A percentile compares a stretch with the other conserved stretches of the same genome.
phyloP scores from a whole-genome alignment of 2,113 vertebrate species.

The Neolamprologus tretocephalus region DNA sequence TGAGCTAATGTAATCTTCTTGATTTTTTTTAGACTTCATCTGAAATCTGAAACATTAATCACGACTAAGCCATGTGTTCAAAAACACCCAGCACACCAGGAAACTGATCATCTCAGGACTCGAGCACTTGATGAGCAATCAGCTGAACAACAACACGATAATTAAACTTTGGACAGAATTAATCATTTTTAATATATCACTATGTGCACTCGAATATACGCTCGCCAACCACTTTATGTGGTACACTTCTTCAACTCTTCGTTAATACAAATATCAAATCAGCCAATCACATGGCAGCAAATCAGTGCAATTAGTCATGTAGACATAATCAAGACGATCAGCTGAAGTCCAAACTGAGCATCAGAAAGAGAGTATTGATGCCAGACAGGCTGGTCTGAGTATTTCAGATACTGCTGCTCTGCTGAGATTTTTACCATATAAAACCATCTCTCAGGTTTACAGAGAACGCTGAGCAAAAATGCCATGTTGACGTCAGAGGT shows the following conservation, averaged over 20 bases:
- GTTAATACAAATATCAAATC: background rate
- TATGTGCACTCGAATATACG: background rate
- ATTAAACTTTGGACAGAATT: background rate
- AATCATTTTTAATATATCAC: background rate
- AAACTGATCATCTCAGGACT: background rate
- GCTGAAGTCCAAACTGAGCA: background rate
- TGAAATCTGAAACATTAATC: background rate
- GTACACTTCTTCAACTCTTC: background rate
- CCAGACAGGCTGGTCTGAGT: background rate
- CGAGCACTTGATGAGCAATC: background rate
- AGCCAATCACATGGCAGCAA: background rate
- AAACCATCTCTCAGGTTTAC: background rate
- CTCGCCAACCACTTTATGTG: background rate
- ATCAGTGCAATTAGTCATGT: background rate
- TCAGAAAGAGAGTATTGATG: background rate
- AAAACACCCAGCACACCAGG: background rate
- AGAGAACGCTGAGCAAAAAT: background rate
- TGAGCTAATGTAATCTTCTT: background rate
- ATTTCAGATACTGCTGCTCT: background rate
- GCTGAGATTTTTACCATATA: background rate
- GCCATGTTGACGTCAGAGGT: background rate
- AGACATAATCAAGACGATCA: background rate
- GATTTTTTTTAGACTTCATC: background rate
- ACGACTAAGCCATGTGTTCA: background rate
- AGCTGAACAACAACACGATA: background rate